Conservation (phyloP, 2,888 invertebrate species). For the Opisthograptis luteolata region DNA sequence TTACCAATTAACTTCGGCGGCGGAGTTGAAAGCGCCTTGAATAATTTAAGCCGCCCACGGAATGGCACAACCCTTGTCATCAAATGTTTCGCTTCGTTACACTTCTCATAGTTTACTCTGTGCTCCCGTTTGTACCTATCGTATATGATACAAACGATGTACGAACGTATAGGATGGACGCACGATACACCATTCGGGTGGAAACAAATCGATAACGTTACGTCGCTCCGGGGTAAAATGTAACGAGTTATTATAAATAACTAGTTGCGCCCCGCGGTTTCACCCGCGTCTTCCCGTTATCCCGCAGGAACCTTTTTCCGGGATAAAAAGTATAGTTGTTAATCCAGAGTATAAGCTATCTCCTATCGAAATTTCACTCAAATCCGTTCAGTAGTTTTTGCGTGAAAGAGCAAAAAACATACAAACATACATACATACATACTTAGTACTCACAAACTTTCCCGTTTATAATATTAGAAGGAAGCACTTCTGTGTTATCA, state of each 20-base stretch:
- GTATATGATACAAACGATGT: slow-evolving; percentile 33
- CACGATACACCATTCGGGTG: slow-evolving; percentile 19
- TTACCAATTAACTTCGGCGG: slow-evolving; percentile 66
- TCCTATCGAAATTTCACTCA: no score
- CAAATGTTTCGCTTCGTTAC: slow-evolving; percentile 62
- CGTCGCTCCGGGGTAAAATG: neutral
- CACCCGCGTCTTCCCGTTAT: no score
- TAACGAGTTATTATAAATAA: neutral
- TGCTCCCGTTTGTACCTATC: slow-evolving; percentile 50
- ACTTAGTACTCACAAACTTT: no score
- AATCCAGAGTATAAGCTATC: no score
- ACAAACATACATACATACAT: no score
- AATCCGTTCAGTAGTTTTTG: no score
- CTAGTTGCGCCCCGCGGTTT: no score
- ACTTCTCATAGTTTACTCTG: slow-evolving; percentile 60
- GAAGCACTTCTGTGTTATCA: no score
- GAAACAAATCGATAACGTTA: slow-evolving; percentile 19
- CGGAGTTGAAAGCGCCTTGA: slow-evolving; percentile 67
- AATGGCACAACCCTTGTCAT: slow-evolving; percentile 63
- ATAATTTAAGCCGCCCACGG: slow-evolving; percentile 66
- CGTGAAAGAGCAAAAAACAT: no score
- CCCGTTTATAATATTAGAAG: no score
- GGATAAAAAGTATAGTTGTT: no score
- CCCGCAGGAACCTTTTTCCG: no score
- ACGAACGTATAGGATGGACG: slow-evolving; percentile 29